phyloP scores from a whole-genome alignment of 2,797 vertebrate species.

The Florisuga fusca region DNA sequence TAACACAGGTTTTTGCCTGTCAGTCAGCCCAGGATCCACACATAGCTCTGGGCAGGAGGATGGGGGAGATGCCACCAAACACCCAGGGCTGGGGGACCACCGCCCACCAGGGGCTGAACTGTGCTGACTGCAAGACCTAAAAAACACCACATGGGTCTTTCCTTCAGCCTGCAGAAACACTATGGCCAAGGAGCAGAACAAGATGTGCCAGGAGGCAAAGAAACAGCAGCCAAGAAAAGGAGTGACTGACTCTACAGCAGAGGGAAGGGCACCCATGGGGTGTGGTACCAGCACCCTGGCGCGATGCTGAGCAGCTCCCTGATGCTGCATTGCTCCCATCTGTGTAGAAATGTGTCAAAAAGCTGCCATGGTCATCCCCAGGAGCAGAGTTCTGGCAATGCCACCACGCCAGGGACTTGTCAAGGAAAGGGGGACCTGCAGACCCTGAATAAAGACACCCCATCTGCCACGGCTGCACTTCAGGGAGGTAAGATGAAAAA shows the following conservation, averaged over 20 bases:
- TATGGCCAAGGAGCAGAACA: background rate
- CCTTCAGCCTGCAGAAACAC: background rate
- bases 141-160: background rate
- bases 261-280: background rate
- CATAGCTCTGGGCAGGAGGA: background rate
- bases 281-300: fast-evolving
- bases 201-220: background rate
- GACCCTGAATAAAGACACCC: background rate
- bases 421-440: background rate
- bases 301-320: fast-evolving
- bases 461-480: background rate
- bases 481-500: background rate
- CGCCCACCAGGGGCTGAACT: background rate
- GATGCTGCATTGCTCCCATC: background rate
- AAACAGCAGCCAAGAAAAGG: background rate
- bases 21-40: background rate
- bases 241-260: background rate
- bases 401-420: background rate
- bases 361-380: background rate
- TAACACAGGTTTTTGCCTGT: background rate
- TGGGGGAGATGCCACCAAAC: background rate
- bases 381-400: background rate
- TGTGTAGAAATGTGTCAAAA: background rate
- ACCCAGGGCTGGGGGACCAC: fast-evolving
- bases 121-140: background rate